Evolutionary conservation across 2,113 vertebrate genomes (phyloP).

Genomic region (Prochilodus magdalenae): DNA sequence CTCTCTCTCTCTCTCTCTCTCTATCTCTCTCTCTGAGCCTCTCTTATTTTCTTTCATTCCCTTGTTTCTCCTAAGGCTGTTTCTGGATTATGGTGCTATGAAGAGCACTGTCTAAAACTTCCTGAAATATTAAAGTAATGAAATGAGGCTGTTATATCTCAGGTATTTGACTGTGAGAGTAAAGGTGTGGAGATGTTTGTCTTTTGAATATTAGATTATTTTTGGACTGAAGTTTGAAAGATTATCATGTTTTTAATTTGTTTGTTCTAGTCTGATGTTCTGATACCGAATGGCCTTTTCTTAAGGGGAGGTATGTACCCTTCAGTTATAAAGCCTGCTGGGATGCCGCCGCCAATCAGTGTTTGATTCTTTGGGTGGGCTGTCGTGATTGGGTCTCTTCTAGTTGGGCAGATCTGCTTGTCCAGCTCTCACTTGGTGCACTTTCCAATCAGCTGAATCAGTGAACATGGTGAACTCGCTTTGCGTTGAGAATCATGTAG

Average conservation of each 20-base stretch:
- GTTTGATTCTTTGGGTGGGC: constrained; percentile 50
- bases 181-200: not conserved
- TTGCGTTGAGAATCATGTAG: not conserved
- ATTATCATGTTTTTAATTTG: constrained; percentile 44
- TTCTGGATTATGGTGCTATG: constrained; percentile 32
- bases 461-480: constrained; percentile 23
- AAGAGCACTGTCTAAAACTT: constrained; percentile 26
- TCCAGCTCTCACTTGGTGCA: constrained; percentile 43
- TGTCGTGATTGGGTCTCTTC: constrained; percentile 54
- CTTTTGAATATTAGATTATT: constrained; percentile 15
- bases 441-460: constrained; percentile 60
- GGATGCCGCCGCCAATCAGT: constrained; percentile 59
- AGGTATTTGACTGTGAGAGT: not conserved
- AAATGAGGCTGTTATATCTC: not conserved
- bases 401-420: constrained; percentile 30
- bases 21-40: no score
- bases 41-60: constrained; percentile 10
- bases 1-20: not conserved
- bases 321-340: constrained; percentile 52
- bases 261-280: constrained; percentile 52
- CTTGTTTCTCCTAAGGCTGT: constrained; percentile 3
- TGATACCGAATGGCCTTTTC: constrained; percentile 65
- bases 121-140: constrained; percentile 45
- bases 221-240: not conserved
- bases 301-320: constrained; percentile 75